Evolutionary conservation across 2,797 vertebrate species (phyloP).

Genomic region (Orestias chungarensis): DNA sequence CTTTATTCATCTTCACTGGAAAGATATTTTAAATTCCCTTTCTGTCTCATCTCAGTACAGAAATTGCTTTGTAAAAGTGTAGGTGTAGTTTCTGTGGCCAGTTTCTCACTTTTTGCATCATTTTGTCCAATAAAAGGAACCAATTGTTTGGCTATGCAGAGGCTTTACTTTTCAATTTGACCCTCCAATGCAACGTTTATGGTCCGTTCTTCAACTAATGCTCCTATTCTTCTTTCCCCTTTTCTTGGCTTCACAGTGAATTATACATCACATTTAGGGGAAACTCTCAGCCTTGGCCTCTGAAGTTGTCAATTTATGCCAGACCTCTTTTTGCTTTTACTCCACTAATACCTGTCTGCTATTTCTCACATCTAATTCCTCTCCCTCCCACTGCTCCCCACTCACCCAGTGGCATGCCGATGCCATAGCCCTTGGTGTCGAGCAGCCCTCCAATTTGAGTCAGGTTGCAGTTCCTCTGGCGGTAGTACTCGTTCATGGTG

Average conservation of each 20-base stretch:
- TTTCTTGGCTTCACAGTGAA: slow-evolving; percentile 35
- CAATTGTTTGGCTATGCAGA: slow-evolving; percentile 48
- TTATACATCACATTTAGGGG: slow-evolving; percentile 28
- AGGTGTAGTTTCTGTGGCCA: slow-evolving; percentile 23
- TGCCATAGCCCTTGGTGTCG: slow-evolving; percentile 99
- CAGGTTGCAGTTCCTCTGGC: slow-evolving; percentile 96
- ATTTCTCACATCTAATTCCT: background rate
- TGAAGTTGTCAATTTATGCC: slow-evolving; percentile 27
- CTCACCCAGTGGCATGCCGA: slow-evolving; percentile 98
- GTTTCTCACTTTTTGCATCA: slow-evolving; percentile 57
- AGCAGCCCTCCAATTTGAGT: slow-evolving; percentile 98
- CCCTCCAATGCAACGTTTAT: slow-evolving; percentile 44
- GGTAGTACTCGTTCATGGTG: slow-evolving; percentile 99
- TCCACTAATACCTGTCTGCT: background rate
- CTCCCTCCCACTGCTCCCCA: slow-evolving; percentile 1
- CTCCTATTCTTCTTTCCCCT: slow-evolving; percentile 26
- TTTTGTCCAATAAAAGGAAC: slow-evolving; percentile 39
- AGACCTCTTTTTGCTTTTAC: slow-evolving; percentile 7
- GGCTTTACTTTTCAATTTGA: slow-evolving; percentile 53
- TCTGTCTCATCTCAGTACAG: slow-evolving; percentile 36
- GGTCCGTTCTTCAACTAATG: slow-evolving; percentile 44
- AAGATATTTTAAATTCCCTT: slow-evolving; percentile 43
- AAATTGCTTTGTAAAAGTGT: slow-evolving; percentile 36
- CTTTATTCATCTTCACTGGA: slow-evolving; percentile 29
- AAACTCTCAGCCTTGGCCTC: slow-evolving; percentile 28